Base-by-base conservation (phyloP, 2,888 invertebrate species). In the Cataglyphis rosenhaueri region DNA sequence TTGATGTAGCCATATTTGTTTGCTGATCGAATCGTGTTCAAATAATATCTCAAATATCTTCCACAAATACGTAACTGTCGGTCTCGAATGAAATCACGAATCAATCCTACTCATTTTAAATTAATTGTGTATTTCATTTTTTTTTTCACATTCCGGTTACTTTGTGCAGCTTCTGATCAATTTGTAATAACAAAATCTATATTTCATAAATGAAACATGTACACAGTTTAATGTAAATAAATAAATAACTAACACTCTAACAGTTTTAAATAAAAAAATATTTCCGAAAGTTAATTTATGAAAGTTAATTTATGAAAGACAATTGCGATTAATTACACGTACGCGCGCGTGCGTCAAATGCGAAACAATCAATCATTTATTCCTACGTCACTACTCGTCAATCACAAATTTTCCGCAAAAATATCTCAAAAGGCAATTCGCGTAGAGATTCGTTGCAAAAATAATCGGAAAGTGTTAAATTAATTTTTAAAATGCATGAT, bases 41-140 rank as follows among this genome's bases (percentile, higher is more conserved):
- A 32, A 59, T 44, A 57, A 57, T 44, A 75, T 52, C 25, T 44
- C 44, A 57, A 78, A 78, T 78, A 78, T 59, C 44, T 32, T 59
- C 21, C 25, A 18, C 57, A 70, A 78, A 70, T 32, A 32, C 12
- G 38, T 12, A 52, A 12, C 25, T 12, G 15, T 1, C n/a, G 5
- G 44, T 41, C 59, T 18, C 8, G 4, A 18, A 64, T 25, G n/a
- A 57, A 70, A 70, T 57, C 18, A 18, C 70, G 21, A 78, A 79
- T 79, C 48, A 79, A 71, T 79, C 44, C 12, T 18, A 25, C 4
- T 35, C 25, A 25, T 59, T 78, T 79, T 68, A 55, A 38, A 76
- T 48, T 55, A 55, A 76, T 10, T 59, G 9, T 59, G 21, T 25
- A 21, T 79, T 79, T 78, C 59, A 78, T 59, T 52, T 52, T 52